Conservation (phyloP, 1,140 invertebrate genomes). For the Ceratoteleas bidentatus region DNA sequence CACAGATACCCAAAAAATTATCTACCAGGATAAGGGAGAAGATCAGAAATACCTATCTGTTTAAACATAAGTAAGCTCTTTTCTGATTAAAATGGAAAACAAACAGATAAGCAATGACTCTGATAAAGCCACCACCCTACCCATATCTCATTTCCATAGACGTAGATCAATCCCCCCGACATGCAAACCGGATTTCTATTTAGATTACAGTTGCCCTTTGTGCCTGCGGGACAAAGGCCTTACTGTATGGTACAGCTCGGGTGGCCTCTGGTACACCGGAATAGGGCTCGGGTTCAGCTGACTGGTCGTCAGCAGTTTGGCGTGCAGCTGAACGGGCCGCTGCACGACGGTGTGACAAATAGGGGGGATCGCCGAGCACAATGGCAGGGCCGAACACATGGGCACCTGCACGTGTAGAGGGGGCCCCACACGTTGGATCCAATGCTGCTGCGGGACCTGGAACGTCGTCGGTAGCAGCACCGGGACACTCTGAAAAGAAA, state of each 20-base stretch:
- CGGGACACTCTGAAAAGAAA: too few species aligned
- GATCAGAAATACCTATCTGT: too few species aligned
- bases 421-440: slow-evolving; percentile 68
- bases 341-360: slow-evolving; percentile 68
- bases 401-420: slow-evolving; percentile 68
- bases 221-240: background rate
- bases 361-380: slow-evolving; percentile 63
- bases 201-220: too few species aligned
- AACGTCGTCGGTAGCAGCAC: slow-evolving; percentile 43
- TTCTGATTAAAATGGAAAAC: too few species aligned
- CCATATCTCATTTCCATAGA: too few species aligned
- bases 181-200: too few species aligned
- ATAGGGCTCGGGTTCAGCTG: slow-evolving; percentile 63
- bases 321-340: slow-evolving; percentile 66
- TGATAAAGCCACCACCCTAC: too few species aligned
- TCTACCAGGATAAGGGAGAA: too few species aligned
- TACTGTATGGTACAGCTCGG: slow-evolving; percentile 66
- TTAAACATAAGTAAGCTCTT: too few species aligned
- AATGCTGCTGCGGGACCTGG: slow-evolving; percentile 68
- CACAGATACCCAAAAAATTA: too few species aligned
- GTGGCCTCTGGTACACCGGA: slow-evolving; percentile 74
- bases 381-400: slow-evolving; percentile 54
- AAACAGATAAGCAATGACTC: too few species aligned
- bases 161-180: too few species aligned
- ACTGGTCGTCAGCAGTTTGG: slow-evolving; percentile 59